A percentile compares a stretch with the other conserved stretches of the same genome.
Evolutionary conservation across 2,888 invertebrate genomes (phyloP).

Genomic region (Cordilura impudica): DNA sequence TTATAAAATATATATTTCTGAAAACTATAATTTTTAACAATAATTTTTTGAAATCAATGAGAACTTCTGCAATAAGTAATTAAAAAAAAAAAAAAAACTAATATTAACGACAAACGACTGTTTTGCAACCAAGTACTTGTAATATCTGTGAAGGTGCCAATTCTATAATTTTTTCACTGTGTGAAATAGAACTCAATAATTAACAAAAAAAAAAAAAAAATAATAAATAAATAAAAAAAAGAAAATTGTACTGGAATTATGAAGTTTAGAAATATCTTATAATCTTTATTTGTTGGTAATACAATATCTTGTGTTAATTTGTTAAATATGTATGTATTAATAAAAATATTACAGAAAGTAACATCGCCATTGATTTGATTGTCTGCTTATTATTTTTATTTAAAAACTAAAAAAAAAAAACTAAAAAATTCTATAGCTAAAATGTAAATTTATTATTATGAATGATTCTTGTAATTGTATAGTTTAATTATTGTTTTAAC

Average conservation of each 20-base stretch:
- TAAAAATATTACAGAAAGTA: conserved; percentile 18
- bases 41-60: background rate
- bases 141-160: conserved; percentile 28
- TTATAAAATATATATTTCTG: background rate
- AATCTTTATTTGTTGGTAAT: conserved; percentile 3
- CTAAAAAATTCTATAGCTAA: background rate
- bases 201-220: conserved; percentile 6
- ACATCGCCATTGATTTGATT: conserved; percentile 15
- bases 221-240: background rate
- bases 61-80: background rate
- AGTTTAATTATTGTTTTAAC: conserved; percentile 38
- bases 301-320: conserved; percentile 33
- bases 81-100: background rate
- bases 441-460: conserved; percentile 7
- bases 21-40: too few relatives aligned
- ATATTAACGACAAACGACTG: conserved; percentile 20
- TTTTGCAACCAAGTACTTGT: conserved; percentile 40
- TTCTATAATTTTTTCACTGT: conserved; percentile 48
- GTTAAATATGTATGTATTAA: conserved; percentile 31
- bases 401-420: background rate
- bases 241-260: background rate
- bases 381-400: background rate
- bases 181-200: conserved; percentile 49
- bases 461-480: conserved; percentile 13
- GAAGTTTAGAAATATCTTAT: background rate